Evolutionary conservation across 2,797 vertebrate species (phyloP).

Genomic region (Argyrosomus regius): DNA sequence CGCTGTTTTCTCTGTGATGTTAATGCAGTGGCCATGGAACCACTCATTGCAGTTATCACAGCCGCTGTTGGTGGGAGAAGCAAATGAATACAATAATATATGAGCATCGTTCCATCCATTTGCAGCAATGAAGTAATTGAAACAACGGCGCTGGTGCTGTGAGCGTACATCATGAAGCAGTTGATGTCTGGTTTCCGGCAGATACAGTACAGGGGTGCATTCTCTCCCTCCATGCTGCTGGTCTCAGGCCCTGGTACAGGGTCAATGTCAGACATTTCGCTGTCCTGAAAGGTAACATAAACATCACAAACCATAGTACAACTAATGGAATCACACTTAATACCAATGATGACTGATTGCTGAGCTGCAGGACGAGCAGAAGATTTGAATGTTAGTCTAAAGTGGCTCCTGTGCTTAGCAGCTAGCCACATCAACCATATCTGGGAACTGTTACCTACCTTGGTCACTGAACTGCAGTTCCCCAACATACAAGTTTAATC

Average conservation of each 20-base stretch:
- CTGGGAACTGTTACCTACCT: background rate
- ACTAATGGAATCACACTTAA: background rate
- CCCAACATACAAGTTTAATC: no score
- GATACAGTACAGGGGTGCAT: constrained; percentile 93
- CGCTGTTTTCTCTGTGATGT: constrained; percentile 95
- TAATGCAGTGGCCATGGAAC: constrained; percentile 96
- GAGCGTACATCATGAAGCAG: constrained; percentile 95
- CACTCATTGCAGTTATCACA: constrained; percentile 97
- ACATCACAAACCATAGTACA: background rate
- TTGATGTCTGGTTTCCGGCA: constrained; percentile 95
- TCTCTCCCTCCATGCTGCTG: constrained; percentile 86
- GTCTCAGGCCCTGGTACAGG: constrained; percentile 81
- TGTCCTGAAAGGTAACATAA: constrained; percentile 79
- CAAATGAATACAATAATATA: background rate
- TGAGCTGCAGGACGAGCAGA: background rate
- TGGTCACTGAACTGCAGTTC: background rate
- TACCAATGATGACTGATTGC: background rate
- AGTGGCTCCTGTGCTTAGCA: background rate
- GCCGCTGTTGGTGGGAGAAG: constrained; percentile 80
- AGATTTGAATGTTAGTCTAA: background rate
- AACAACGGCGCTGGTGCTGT: background rate
- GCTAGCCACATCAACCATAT: background rate
- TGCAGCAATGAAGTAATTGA: background rate
- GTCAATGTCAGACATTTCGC: constrained; percentile 88
- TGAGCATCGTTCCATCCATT: background rate